phyloP scores from a whole-genome alignment of 2,113 vertebrate species.

The Mesoclemmys tuberculata region DNA sequence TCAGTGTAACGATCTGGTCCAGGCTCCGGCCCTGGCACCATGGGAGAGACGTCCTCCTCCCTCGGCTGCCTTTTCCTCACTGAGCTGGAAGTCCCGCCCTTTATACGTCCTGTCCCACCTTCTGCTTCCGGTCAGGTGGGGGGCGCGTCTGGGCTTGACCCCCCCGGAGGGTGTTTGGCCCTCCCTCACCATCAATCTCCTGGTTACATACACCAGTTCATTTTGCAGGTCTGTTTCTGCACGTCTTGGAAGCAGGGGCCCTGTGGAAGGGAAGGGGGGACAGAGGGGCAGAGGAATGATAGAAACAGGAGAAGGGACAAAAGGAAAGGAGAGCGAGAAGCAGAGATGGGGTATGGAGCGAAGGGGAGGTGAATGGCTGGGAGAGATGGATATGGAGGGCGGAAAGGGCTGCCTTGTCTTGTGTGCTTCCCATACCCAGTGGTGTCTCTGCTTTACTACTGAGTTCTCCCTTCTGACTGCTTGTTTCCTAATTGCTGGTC shows the following conservation, averaged over 20 bases:
- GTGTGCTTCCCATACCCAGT: slow-evolving; percentile 53
- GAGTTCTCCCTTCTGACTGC: slow-evolving; percentile 66
- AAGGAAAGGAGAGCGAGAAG: neutral
- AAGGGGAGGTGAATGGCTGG: neutral
- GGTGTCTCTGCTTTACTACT: slow-evolving; percentile 66
- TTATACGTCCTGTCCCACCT: no score
- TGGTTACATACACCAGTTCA: neutral
- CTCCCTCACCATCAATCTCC: no score
- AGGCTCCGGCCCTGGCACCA: no score
- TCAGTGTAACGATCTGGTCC: no score
- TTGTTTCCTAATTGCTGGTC: slow-evolving; percentile 77
- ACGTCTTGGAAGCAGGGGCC: neutral
- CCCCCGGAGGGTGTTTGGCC: no score
- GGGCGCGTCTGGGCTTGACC: no score
- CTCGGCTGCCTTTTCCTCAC: no score
- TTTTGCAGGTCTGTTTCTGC: slow-evolving; percentile 37
- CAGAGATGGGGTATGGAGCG: neutral
- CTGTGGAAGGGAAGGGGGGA: neutral
- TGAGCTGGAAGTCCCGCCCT: no score
- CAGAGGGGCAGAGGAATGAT: neutral
- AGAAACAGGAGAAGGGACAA: neutral
- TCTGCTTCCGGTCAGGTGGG: no score
- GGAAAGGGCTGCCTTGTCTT: slow-evolving; percentile 17
- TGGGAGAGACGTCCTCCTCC: no score
- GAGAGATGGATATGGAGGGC: slow-evolving; percentile 7